Percentiles rank a stretch among this genome's conserved stretches.
Evolutionary conservation across 2,797 vertebrate species (phyloP).

Genomic region (Dendrocincla tyrannina): DNA sequence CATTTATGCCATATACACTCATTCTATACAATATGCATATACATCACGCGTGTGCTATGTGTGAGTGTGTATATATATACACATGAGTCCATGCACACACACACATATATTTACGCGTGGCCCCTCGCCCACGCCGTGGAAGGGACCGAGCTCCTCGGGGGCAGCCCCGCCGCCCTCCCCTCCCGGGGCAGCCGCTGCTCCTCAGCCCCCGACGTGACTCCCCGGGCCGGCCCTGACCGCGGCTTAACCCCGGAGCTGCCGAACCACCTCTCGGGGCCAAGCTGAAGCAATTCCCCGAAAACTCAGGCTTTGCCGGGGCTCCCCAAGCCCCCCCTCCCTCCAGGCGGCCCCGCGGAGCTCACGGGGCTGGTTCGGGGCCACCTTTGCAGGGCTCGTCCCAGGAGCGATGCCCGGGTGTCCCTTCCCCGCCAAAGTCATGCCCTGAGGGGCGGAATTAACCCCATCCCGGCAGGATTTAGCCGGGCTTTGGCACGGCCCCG

Average conservation of each 20-base stretch:
- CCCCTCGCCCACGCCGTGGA: background rate
- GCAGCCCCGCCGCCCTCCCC: background rate
- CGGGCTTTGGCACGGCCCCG: background rate
- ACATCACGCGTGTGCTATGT: too few relatives aligned
- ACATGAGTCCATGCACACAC: background rate
- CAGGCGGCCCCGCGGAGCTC: too few relatives aligned
- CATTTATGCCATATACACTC: fast-evolving
- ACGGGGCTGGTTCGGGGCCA: background rate
- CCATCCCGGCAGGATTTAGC: too few relatives aligned
- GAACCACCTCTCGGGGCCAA: fast-evolving
- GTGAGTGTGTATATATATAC: too few relatives aligned
- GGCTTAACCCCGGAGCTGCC: background rate
- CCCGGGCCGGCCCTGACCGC: background rate
- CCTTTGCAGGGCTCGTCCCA: background rate
- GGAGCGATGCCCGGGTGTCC: fast-evolving
- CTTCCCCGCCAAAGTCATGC: fast-evolving
- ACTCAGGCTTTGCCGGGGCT: too few relatives aligned
- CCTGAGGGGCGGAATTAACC: background rate
- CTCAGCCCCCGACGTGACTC: background rate
- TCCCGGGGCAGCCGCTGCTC: background rate
- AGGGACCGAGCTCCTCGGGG: background rate
- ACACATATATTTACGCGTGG: background rate
- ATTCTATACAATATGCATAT: fast-evolving
- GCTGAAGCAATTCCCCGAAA: background rate
- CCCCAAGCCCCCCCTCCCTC: fast-evolving